Conservation (phyloP, 2,113 vertebrate species). For the Aramus guarauna region DNA sequence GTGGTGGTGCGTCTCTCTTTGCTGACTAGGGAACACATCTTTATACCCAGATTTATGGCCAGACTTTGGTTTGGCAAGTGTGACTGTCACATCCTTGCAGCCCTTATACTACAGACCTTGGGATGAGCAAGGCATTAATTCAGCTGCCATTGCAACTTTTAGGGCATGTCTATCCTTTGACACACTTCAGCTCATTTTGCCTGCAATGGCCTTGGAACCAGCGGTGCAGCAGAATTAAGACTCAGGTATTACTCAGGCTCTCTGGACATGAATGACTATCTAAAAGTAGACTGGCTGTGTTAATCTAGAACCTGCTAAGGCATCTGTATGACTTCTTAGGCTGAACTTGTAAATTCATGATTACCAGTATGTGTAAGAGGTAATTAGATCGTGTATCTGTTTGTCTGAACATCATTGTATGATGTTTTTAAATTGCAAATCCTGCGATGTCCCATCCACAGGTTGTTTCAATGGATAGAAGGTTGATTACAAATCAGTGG, state of each 20-base stretch:
- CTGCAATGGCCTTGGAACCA: not conserved
- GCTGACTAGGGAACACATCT: not conserved
- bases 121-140: not conserved
- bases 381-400: not conserved
- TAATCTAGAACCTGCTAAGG: not conserved
- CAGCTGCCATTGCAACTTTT: not conserved
- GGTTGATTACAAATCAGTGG: not conserved
- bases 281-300: not conserved
- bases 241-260: not conserved
- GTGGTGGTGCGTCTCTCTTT: not conserved
- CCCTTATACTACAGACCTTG: not conserved
- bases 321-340: not conserved
- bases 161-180: not conserved
- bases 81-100: not conserved
- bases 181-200: not conserved
- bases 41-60: not conserved
- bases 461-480: not conserved
- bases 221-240: not conserved
- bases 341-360: not conserved
- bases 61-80: not conserved
- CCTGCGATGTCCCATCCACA: not conserved
- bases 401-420: not conserved
- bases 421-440: not conserved
- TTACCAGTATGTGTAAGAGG: not conserved
- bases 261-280: not conserved